phyloP scores from a whole-genome alignment of 2,888 invertebrate species.

The Apomyelois bistriatella region DNA sequence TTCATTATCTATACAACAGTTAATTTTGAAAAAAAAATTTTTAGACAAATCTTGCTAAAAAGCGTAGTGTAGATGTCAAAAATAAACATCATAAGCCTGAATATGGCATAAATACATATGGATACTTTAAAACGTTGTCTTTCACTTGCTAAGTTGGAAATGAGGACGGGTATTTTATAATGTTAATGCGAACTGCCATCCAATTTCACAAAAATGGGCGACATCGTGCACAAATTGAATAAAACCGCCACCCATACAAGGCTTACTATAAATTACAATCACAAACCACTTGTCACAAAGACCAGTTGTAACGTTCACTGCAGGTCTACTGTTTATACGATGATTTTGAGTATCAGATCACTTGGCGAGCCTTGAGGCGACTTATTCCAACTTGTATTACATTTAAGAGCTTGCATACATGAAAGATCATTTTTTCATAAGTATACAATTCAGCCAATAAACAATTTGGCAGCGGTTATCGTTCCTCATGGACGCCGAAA shows the following conservation, averaged over 20 bases:
- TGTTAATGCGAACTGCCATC: background rate
- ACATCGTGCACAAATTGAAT: constrained; percentile 2
- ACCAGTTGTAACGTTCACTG: background rate
- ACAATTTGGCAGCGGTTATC: too few relatives aligned
- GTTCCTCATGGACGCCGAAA: too few relatives aligned
- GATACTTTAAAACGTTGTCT: too few relatives aligned
- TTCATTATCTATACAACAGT: too few relatives aligned
- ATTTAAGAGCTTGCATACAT: background rate
- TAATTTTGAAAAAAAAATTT: too few relatives aligned
- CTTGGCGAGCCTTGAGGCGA: background rate
- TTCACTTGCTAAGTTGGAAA: too few relatives aligned
- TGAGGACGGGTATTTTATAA: too few relatives aligned
- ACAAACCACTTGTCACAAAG: background rate
- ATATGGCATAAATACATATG: too few relatives aligned
- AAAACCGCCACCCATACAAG: background rate
- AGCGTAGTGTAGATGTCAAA: too few relatives aligned
- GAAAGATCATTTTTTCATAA: background rate
- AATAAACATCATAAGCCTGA: too few relatives aligned
- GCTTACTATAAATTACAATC: background rate
- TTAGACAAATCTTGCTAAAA: too few relatives aligned
- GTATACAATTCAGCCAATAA: too few relatives aligned
- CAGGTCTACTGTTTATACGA: background rate
- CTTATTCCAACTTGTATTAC: background rate
- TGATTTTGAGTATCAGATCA: constrained; percentile 1
- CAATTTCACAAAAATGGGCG: background rate